These are phyloP conservation scores for Drosophila prolongata DNA, from an alignment of 2,888 invertebrate species.

Conservation along the genomic window DNA sequence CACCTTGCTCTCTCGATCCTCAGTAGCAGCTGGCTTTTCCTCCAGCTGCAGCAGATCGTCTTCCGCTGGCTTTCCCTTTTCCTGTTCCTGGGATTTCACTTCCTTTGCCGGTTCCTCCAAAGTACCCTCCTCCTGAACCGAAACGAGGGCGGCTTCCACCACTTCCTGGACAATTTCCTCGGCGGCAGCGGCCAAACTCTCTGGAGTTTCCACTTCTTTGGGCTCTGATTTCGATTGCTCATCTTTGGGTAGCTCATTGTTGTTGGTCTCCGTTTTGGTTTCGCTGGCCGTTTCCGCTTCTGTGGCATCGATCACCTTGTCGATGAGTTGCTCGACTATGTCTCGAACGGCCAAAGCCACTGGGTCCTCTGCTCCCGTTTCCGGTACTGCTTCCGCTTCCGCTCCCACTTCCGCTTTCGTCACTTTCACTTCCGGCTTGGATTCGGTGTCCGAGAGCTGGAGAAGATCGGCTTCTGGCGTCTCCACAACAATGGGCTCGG, in stretches of 20 bases:
- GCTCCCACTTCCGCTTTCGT: neutral
- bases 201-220: slow-evolving; percentile 12
- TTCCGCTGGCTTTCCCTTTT: neutral
- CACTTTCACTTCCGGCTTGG: slow-evolving; percentile 22
- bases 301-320: slow-evolving; percentile 77
- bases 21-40: no score
- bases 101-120: neutral
- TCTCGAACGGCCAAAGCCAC: slow-evolving; percentile 76
- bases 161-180: slow-evolving; percentile 77
- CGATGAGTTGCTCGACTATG: slow-evolving; percentile 83
- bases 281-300: slow-evolving; percentile 50
- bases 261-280: slow-evolving; percentile 60
- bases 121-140: slow-evolving; percentile 42
- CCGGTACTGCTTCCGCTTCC: neutral
- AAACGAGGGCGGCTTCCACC: slow-evolving; percentile 69
- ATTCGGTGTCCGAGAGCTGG: slow-evolving; percentile 21
- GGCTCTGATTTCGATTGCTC: neutral
- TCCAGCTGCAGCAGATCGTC: neutral
- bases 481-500: slow-evolving; percentile 23
- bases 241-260: slow-evolving; percentile 59
- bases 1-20: neutral
- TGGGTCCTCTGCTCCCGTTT: slow-evolving; percentile 33
- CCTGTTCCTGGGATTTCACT: neutral
- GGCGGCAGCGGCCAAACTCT: slow-evolving; percentile 59
- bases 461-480: slow-evolving; percentile 12